Conservation (phyloP, 2,113 vertebrate species). For the Raja brachyura region DNA sequence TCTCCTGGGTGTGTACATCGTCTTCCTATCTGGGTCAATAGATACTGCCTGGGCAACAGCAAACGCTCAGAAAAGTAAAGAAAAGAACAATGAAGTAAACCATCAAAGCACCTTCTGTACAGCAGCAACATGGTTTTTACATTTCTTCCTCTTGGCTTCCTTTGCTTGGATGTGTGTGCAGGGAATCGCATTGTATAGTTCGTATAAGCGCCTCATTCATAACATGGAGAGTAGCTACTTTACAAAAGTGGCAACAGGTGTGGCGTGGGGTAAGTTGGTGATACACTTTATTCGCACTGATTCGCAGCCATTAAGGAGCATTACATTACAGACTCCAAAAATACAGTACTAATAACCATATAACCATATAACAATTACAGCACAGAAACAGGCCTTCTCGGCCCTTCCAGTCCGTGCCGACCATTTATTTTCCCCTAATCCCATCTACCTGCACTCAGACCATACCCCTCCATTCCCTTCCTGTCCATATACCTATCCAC, state of each 20-base stretch:
- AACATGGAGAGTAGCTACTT: conserved; percentile 22
- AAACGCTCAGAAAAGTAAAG: background rate
- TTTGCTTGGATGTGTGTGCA: conserved; percentile 20
- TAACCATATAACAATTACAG: no score
- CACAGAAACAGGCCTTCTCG: no score
- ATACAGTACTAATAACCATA: no score
- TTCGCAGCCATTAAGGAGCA: background rate
- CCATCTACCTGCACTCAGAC: no score
- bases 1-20: conserved; percentile 11
- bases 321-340: no score
- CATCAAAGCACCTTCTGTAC: background rate
- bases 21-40: conserved; percentile 4
- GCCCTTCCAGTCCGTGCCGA: no score
- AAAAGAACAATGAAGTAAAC: background rate
- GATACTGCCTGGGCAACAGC: background rate
- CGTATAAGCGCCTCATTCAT: background rate
- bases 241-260: background rate
- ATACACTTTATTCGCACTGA: no score
- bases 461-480: no score
- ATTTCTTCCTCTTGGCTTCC: conserved; percentile 22
- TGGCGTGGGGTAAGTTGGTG: conserved; percentile 26
- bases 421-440: no score
- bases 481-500: no score
- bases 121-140: conserved; percentile 21
- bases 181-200: conserved; percentile 21